A percentile compares a stretch with the other conserved stretches of the same genome.
phyloP scores from a whole-genome alignment of 2,113 vertebrate genomes.

The Zeus faber region DNA sequence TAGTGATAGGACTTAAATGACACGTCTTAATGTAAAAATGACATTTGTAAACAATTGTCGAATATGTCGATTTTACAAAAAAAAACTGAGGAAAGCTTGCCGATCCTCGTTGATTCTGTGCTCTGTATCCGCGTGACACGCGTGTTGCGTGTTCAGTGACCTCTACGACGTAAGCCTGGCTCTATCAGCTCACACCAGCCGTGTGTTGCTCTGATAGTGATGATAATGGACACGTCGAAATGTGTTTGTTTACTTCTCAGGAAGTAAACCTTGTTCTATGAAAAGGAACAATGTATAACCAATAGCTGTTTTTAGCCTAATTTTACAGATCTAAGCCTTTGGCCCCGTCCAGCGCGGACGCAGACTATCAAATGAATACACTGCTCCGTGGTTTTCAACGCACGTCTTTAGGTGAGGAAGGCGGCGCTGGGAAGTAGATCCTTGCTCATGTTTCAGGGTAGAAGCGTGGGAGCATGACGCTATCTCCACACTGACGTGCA shows the following conservation, averaged over 20 bases:
- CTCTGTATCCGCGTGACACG: slow-evolving; percentile 20
- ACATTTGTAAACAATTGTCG: too few relatives aligned
- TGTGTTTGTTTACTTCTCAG: slow-evolving; percentile 33
- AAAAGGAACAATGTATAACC: slow-evolving; percentile 10
- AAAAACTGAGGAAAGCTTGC: too few relatives aligned
- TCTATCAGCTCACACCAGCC: slow-evolving; percentile 69
- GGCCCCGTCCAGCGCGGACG: neutral
- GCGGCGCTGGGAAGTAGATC: too few relatives aligned
- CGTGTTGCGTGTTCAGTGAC: slow-evolving; percentile 35
- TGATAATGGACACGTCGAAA: slow-evolving; percentile 25
- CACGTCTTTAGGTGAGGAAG: neutral
- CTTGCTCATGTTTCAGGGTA: too few relatives aligned
- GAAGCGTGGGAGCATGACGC: neutral
- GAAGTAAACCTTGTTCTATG: slow-evolving; percentile 19
- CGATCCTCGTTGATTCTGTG: too few relatives aligned
- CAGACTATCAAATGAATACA: neutral
- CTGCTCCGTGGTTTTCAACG: neutral
- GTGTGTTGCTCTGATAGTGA: slow-evolving; percentile 63
- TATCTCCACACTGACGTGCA: slow-evolving; percentile 17
- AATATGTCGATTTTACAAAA: too few relatives aligned
- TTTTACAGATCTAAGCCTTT: neutral
- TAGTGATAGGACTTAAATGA: too few relatives aligned
- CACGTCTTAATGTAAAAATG: too few relatives aligned
- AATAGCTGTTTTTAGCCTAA: slow-evolving; percentile 11
- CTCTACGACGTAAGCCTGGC: slow-evolving; percentile 15